Evolutionary conservation across 2,113 vertebrate species (phyloP).

Genomic region (Prionailurus bengalensis): DNA sequence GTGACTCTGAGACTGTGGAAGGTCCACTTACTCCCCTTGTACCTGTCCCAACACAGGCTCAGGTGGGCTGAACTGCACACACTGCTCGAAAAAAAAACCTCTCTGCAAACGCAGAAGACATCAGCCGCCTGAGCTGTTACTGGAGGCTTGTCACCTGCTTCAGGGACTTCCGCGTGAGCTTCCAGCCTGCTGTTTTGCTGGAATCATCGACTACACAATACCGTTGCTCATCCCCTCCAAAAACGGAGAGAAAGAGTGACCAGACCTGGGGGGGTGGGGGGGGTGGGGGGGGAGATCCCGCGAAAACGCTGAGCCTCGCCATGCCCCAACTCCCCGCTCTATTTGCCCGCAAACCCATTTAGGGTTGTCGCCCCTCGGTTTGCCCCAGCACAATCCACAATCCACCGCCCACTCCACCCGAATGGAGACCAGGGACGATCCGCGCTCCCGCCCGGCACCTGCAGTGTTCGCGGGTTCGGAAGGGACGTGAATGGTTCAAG

Average conservation of each 20-base stretch:
- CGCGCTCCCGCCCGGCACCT: not conserved
- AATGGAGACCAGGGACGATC: too few relatives aligned
- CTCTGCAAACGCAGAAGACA: not conserved
- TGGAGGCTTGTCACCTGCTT: constrained; percentile 16
- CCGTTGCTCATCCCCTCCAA: not conserved
- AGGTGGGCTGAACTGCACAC: not conserved
- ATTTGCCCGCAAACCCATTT: not conserved
- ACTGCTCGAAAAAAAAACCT: not conserved
- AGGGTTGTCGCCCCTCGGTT: not conserved
- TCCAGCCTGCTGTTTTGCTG: not conserved
- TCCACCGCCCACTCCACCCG: not conserved
- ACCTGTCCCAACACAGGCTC: not conserved
- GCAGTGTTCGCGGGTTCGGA: not conserved
- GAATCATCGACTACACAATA: not conserved
- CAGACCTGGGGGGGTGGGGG: not conserved
- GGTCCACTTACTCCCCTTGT: not conserved
- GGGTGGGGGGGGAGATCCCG: not conserved
- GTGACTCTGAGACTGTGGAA: not conserved
- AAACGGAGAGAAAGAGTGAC: not conserved
- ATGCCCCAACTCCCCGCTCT: not conserved
- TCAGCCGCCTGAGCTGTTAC: not conserved
- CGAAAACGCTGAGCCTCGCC: not conserved
- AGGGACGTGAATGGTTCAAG: constrained; percentile 37
- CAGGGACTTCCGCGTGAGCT: not conserved
- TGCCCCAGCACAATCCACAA: not conserved